A percentile compares a stretch with the other conserved stretches of the same genome.
These are phyloP conservation scores for Scylla paramamosain DNA, from an alignment of 1,140 invertebrate species.

Conservation along the genomic window DNA sequence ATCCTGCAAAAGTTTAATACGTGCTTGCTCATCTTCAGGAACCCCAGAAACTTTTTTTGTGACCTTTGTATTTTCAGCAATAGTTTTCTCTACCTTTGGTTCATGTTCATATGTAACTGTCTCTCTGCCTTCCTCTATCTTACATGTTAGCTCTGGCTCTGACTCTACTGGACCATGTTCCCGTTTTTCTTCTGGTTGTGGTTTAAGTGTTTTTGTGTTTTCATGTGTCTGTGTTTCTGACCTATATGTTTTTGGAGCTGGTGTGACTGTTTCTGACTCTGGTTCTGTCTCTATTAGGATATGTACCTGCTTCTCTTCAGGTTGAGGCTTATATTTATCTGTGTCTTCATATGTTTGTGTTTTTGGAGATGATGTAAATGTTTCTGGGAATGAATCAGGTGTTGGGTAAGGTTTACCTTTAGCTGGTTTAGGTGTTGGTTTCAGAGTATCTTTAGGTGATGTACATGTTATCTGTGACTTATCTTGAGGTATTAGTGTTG, in stretches of 20 bases:
- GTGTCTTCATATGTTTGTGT: constrained; percentile 8
- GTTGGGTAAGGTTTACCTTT: not conserved
- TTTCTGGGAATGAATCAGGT: not conserved
- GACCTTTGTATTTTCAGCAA: no score
- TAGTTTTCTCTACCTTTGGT: no score
- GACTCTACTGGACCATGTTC: no score
- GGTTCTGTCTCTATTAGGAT: not conserved
- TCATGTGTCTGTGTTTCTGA: not conserved
- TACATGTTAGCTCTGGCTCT: no score
- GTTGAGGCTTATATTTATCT: not conserved
- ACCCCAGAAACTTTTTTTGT: no score
- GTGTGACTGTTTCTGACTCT: constrained; percentile 28
- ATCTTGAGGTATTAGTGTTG: not conserved
- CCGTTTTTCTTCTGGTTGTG: no score
- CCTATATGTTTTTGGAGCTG: not conserved
- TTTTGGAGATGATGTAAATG: not conserved
- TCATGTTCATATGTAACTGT: no score
- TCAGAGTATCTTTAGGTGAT: not conserved
- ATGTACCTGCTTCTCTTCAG: not conserved
- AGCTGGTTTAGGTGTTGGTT: constrained; percentile 31
- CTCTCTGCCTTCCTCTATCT: no score
- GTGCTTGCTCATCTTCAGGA: no score
- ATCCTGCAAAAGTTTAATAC: no score
- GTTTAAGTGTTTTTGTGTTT: constrained; percentile 30
- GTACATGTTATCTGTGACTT: constrained; percentile 10